phyloP scores from a whole-genome alignment of 2,797 vertebrate species.

The Ficedula albicollis region DNA sequence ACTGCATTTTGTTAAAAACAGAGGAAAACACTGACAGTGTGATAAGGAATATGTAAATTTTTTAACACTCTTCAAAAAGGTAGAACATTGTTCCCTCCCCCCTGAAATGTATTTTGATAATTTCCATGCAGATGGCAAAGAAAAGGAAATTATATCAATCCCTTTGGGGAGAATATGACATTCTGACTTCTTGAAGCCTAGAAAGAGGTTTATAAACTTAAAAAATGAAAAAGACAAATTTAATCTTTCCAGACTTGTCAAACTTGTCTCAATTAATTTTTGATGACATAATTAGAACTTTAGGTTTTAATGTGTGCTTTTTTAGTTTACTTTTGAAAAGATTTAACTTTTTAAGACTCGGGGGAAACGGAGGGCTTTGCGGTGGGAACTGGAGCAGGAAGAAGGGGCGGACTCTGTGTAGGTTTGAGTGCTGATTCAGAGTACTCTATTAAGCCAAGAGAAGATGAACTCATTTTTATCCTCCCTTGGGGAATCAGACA shows the following conservation, averaged over 20 bases:
- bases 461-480: slow-evolving; percentile 73
- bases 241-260: slow-evolving; percentile 59
- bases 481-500: slow-evolving; percentile 52
- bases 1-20: not conserved
- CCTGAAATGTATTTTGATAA: slow-evolving; percentile 42
- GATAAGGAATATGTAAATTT: slow-evolving; percentile 13
- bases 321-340: slow-evolving; percentile 49
- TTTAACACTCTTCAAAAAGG: not conserved
- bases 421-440: slow-evolving; percentile 70
- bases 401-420: slow-evolving; percentile 56
- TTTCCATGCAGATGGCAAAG: not conserved
- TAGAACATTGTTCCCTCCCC: not conserved
- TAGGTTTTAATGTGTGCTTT: not conserved
- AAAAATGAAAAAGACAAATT: slow-evolving; percentile 1
- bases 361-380: not conserved
- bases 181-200: slow-evolving; percentile 57
- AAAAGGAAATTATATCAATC: slow-evolving; percentile 30
- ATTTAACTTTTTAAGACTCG: slow-evolving; percentile 8
- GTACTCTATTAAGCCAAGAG: slow-evolving; percentile 53
- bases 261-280: slow-evolving; percentile 64
- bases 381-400: slow-evolving; percentile 51
- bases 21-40: not conserved
- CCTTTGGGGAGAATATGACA: slow-evolving; percentile 34
- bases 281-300: slow-evolving; percentile 59
- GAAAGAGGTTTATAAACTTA: slow-evolving; percentile 44